These are phyloP conservation scores for Fragum whitleyi DNA, from an alignment of 2,888 invertebrate species.

Conservation along the genomic window DNA sequence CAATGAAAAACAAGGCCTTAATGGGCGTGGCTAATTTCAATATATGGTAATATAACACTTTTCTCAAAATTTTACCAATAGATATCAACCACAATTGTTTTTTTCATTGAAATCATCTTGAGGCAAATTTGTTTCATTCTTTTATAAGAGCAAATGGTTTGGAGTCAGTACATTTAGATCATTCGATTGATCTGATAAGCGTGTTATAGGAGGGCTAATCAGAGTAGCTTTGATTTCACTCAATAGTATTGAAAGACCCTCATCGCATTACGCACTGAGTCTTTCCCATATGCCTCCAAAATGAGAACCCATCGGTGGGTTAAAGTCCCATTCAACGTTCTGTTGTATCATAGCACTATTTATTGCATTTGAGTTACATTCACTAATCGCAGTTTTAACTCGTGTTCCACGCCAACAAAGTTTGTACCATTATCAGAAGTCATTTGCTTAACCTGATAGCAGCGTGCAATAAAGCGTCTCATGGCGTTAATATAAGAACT, in stretches of 20 bases:
- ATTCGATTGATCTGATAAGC: slow-evolving; percentile 33
- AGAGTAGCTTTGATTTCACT: slow-evolving; percentile 46
- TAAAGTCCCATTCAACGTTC: slow-evolving; percentile 55
- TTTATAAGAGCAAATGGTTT: slow-evolving; percentile 35
- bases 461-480: background rate
- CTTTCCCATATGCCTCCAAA: slow-evolving; percentile 55
- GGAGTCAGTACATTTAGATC: slow-evolving; percentile 58
- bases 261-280: slow-evolving; percentile 12
- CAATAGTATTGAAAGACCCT: slow-evolving; percentile 28
- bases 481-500: background rate
- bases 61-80: no score
- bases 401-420: slow-evolving; percentile 5
- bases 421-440: background rate
- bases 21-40: no score
- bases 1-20: no score
- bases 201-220: slow-evolving; percentile 59
- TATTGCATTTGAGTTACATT: background rate
- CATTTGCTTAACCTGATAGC: background rate
- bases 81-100: slow-evolving; percentile 37
- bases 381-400: no score
- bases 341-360: slow-evolving; percentile 29
- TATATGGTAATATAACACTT: no score
- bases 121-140: slow-evolving; percentile 31
- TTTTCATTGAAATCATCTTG: slow-evolving; percentile 43
- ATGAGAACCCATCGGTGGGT: slow-evolving; percentile 51